A percentile compares a stretch with the other conserved stretches of the same genome.
phyloP scores from a whole-genome alignment of 2,113 vertebrate genomes.

The Clarias batrachus region DNA sequence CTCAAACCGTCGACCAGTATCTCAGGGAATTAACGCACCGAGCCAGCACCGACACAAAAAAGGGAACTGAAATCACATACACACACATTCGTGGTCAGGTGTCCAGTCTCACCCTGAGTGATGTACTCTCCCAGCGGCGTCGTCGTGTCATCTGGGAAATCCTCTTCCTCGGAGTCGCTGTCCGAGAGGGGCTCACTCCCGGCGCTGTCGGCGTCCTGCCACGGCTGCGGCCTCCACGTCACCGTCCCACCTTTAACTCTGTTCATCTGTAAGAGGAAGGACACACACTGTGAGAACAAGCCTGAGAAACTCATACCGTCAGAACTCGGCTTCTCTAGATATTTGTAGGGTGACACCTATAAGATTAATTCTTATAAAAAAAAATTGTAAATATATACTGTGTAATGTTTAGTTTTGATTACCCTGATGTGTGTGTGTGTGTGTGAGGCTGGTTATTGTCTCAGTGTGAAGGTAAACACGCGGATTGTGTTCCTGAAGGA shows the following conservation, averaged over 20 bases:
- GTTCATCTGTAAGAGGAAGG: constrained; percentile 67
- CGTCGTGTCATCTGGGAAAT: constrained; percentile 78
- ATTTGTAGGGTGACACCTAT: too few species aligned
- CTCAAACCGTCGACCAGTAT: too few species aligned
- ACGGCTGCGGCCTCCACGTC: constrained; percentile 76
- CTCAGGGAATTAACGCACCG: too few species aligned
- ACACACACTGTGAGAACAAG: not conserved
- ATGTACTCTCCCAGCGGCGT: constrained; percentile 77
- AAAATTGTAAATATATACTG: too few species aligned
- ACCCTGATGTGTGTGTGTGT: not conserved
- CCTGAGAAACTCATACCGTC: not conserved
- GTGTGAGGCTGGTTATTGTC: not conserved
- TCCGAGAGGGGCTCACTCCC: constrained; percentile 75
- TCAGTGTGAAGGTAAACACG: not conserved
- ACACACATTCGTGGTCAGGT: not conserved
- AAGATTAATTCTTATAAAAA: too few species aligned
- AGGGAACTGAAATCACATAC: too few species aligned
- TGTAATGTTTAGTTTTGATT: not conserved
- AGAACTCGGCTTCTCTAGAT: not conserved
- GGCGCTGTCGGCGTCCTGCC: constrained; percentile 75
- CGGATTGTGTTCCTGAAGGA: not conserved
- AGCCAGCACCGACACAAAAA: too few species aligned
- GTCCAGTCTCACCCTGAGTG: constrained; percentile 67
- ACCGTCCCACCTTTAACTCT: constrained; percentile 67
- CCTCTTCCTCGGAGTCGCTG: constrained; percentile 79